phyloP scores from a whole-genome alignment of 2,113 vertebrate genomes.

The Carassius carassius region DNA sequence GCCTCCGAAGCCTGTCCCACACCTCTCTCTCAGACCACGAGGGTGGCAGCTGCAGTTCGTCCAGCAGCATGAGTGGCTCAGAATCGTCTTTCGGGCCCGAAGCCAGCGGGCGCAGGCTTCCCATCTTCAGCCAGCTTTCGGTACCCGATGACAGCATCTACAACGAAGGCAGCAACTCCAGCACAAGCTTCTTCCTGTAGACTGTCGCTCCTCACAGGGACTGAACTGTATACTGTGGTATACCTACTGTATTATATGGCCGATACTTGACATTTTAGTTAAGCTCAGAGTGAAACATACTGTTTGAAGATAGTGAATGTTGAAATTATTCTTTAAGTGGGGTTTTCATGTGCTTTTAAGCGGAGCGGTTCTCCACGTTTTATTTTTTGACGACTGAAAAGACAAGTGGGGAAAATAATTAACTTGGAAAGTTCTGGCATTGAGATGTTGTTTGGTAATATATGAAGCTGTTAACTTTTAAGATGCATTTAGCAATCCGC shows the following conservation, averaged over 20 bases:
- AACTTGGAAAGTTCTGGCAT: neutral
- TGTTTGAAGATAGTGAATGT: conserved; percentile 28
- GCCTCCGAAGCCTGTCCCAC: conserved; percentile 77
- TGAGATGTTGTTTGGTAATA: neutral
- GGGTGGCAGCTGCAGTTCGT: conserved; percentile 75
- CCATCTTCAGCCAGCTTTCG: conserved; percentile 88
- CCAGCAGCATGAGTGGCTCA: conserved; percentile 81
- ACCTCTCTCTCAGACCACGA: conserved; percentile 86
- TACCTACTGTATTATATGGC: conserved; percentile 47
- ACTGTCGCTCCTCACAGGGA: neutral
- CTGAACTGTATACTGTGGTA: conserved; percentile 52
- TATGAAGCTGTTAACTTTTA: conserved; percentile 11
- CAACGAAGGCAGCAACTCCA: conserved; percentile 33
- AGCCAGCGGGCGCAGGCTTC: conserved; percentile 70
- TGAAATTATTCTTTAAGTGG: conserved; percentile 7
- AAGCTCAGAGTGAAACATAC: conserved; percentile 10
- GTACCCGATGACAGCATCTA: conserved; percentile 74
- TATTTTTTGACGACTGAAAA: neutral
- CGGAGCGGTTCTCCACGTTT: neutral
- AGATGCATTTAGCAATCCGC: conserved; percentile 15
- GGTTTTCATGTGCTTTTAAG: conserved; percentile 60
- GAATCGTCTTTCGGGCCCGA: conserved; percentile 79
- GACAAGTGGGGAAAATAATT: neutral
- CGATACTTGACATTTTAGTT: conserved; percentile 47
- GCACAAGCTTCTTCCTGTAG: conserved; percentile 64